Evolutionary conservation across 1,140 invertebrate genomes (phyloP), one percentile per base, ranked within the genome.

Genomic region (Cryptotermes secundus): DNA sequence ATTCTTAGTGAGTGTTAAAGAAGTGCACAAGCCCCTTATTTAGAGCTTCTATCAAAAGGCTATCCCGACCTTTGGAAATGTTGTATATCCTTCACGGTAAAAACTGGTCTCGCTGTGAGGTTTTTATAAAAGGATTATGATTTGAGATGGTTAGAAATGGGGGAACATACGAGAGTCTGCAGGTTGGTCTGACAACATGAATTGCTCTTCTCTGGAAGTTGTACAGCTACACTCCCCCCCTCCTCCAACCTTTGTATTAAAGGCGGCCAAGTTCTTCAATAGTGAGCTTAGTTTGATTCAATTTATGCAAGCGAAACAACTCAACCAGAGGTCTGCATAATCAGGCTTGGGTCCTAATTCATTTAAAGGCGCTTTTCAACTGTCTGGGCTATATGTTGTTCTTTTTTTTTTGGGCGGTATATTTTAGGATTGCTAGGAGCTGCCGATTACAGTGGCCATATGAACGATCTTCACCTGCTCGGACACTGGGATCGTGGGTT

Each of bases 41-140:
- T 72, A 72, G 59, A 72, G 14, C 59, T 72, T 31, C 0, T n/a
- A 72, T 72, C 59, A 72, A 72, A 72, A 72, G 59, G 16, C n/a
- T 26, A 72, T 72, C n/a, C n/a, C n/a, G 26, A 14, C 59, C 59
- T 10, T 31, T 31, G n/a, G 26, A 72, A 31, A 72, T 1, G 26
- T 4, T n/a, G 3, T 72, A 14, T 31, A 72, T 31, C 26, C 59
- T 31, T 72, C 59, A 14, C 14, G n/a, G 26, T 31, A 72, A 72
- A 72, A 72, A 72, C 59, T 72, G 59, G 59, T n/a, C 59, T 72
- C 14, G 6, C n/a, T 72, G 26, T 72, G 59, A 72, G 31, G 59
- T 72, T 72, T 72, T 72, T 31, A 72, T 72, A 72, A 72, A 72
- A 72, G 59, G 59, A 72, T 72, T 72, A 72, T 72, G 59, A 72